phyloP scores from a whole-genome alignment of 2,113 vertebrate species.

The Genyomyrus donnyi region DNA sequence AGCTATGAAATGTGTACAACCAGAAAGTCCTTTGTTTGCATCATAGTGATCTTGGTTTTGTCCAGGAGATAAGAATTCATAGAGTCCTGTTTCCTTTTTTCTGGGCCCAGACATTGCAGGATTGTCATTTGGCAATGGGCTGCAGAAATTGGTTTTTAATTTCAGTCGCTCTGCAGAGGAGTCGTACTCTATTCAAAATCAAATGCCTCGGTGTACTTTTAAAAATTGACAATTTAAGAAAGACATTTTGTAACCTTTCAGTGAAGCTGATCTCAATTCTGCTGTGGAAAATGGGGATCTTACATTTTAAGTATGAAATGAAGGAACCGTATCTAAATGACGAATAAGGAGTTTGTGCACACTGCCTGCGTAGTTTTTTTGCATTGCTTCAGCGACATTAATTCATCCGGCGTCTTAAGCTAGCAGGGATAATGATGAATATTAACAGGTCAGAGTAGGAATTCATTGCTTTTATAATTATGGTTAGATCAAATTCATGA shows the following conservation, averaged over 20 bases:
- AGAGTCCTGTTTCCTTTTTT: background rate
- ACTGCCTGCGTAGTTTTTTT: background rate
- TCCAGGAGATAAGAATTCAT: background rate
- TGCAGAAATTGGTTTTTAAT: background rate
- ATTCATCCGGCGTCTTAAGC: background rate
- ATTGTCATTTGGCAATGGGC: background rate
- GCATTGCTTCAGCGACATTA: background rate
- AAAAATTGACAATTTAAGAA: background rate
- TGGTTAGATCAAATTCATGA: background rate
- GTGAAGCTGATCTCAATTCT: background rate
- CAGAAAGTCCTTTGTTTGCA: background rate
- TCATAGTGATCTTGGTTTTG: background rate
- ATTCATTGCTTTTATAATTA: background rate
- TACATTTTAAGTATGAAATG: background rate
- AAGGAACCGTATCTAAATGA: background rate
- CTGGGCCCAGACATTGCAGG: background rate
- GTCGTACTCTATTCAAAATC: background rate
- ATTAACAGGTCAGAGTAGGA: background rate
- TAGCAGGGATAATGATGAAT: background rate
- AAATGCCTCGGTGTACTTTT: background rate
- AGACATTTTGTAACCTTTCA: background rate
- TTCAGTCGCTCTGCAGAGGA: background rate
- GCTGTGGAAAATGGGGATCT: background rate
- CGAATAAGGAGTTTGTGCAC: background rate
- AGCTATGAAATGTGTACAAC: background rate